Percentiles rank a stretch among this genome's conserved stretches.
These are phyloP conservation scores for Helicoverpa armigera DNA, from an alignment of 1,140 invertebrate genomes.

Conservation along the genomic window DNA sequence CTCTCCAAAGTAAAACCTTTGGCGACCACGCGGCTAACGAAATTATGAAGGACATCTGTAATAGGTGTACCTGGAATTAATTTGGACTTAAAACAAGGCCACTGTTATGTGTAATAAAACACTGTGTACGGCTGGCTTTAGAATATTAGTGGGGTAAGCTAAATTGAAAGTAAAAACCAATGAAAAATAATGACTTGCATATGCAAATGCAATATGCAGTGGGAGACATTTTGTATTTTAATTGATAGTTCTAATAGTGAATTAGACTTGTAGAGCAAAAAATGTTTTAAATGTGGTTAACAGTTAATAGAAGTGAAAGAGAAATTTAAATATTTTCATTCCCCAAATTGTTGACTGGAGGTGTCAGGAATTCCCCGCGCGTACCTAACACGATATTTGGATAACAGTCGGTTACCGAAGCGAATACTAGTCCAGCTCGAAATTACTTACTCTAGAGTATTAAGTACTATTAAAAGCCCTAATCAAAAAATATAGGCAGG, in stretches of 20 bases:
- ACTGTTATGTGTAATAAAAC: constrained; percentile 37
- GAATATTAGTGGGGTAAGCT: not conserved
- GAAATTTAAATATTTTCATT: not conserved
- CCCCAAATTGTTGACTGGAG: not conserved
- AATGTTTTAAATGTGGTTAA: too few species aligned
- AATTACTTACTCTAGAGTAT: not conserved
- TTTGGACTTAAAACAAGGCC: constrained; percentile 49
- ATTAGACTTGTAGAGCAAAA: too few species aligned
- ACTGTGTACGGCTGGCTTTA: not conserved
- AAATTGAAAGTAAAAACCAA: not conserved
- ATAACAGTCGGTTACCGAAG: not conserved
- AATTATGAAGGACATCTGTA: constrained; percentile 50
- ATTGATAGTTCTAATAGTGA: not conserved
- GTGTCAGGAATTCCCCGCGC: not conserved
- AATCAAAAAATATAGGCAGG: too few species aligned
- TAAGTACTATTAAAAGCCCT: too few species aligned
- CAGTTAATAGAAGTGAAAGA: too few species aligned
- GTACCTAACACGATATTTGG: too few species aligned
- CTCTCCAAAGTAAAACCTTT: constrained; percentile 21
- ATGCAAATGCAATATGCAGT: not conserved
- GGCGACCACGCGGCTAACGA: constrained; percentile 36
- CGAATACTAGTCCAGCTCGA: not conserved
- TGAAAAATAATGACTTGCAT: not conserved
- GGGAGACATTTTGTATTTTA: not conserved
- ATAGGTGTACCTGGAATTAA: constrained; percentile 46